Percentiles rank a stretch among this genome's conserved stretches.
Evolutionary conservation across 2,888 invertebrate genomes (phyloP).

Genomic region (Abscondita cerata): DNA sequence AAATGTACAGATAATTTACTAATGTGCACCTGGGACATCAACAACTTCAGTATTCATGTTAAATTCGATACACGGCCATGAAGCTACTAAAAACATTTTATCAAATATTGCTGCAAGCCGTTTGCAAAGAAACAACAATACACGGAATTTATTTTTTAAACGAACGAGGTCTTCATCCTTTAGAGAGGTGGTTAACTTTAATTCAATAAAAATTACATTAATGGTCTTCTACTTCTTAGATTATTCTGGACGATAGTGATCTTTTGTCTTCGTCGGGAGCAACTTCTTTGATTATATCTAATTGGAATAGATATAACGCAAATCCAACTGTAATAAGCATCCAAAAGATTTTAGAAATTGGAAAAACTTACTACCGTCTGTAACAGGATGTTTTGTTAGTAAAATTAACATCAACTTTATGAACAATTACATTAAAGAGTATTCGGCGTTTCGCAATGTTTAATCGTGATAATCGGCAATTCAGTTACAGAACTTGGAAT

Average conservation of each 20-base stretch:
- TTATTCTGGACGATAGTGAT: background rate
- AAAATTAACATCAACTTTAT: constrained; percentile 54
- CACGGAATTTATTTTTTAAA: constrained; percentile 52
- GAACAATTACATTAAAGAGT: constrained; percentile 53
- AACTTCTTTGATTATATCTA: constrained; percentile 43
- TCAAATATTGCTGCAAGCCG: constrained; percentile 10
- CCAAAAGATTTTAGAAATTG: constrained; percentile 71
- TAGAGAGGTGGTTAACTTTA: constrained; percentile 60
- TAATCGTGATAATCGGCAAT: background rate
- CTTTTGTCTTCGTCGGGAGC: constrained; percentile 17
- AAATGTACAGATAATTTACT: no score
- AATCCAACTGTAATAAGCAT: constrained; percentile 70
- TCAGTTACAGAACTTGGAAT: constrained; percentile 56
- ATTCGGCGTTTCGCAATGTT: background rate
- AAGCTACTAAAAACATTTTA: no score
- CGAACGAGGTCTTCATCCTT: constrained; percentile 57
- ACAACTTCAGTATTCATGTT: no score
- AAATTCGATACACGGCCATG: no score
- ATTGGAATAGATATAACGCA: constrained; percentile 64
- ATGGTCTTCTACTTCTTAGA: constrained; percentile 19
- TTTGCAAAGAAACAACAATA: constrained; percentile 50
- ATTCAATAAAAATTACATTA: background rate
- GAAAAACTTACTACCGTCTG: constrained; percentile 65
- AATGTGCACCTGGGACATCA: no score
- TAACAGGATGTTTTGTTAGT: constrained; percentile 63